Conservation (phyloP, 2,888 invertebrate species). For the Ophioninae sp. region DNA sequence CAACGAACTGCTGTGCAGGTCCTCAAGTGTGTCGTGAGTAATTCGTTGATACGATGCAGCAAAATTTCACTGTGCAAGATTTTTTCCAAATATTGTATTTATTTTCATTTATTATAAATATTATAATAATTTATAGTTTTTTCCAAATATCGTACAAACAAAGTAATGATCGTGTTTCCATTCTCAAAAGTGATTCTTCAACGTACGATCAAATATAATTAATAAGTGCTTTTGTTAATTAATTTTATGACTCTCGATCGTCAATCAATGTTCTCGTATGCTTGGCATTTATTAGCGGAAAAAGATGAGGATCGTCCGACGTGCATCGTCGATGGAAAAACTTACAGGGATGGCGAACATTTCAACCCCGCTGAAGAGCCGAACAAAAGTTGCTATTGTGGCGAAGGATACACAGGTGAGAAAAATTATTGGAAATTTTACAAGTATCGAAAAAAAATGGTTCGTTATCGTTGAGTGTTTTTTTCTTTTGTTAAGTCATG, state of each 20-base stretch:
- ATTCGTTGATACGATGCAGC: neutral
- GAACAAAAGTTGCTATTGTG: slow-evolving; percentile 67
- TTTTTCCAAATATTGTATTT: neutral
- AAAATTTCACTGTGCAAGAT: neutral
- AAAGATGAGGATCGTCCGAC: slow-evolving; percentile 63
- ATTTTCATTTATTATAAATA: too few species aligned
- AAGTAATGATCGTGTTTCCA: neutral
- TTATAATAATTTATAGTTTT: neutral
- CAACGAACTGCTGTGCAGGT: slow-evolving; percentile 65
- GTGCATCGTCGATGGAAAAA: slow-evolving; percentile 72
- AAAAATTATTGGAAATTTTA: neutral
- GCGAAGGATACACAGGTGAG: slow-evolving; percentile 65
- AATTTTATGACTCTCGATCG: neutral
- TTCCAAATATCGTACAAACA: neutral
- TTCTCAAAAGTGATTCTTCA: neutral
- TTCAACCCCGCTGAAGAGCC: slow-evolving; percentile 67
- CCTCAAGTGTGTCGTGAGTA: slow-evolving; percentile 72
- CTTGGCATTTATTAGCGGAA: slow-evolving; percentile 61
- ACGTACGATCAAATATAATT: neutral
- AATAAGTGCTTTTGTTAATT: neutral
- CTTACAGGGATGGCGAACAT: slow-evolving; percentile 70
- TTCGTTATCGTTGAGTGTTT: neutral
- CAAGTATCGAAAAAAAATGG: neutral
- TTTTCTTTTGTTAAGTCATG: too few species aligned
- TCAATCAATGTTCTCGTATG: neutral